Base-by-base conservation (phyloP, 1,140 invertebrate genomes). In the Amphibalanus amphitrite region DNA sequence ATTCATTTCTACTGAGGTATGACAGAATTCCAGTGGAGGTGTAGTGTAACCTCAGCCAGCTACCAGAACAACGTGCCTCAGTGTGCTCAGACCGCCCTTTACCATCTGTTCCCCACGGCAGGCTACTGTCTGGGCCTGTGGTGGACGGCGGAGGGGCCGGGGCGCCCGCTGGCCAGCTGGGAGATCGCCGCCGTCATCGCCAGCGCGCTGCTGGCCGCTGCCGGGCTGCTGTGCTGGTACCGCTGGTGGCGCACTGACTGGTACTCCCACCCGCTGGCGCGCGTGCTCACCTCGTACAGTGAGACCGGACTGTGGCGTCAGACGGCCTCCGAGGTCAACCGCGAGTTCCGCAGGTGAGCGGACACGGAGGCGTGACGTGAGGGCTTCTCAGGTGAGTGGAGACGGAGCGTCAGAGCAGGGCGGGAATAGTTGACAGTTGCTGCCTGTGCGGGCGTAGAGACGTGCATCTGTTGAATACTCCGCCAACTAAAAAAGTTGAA, bases 301-400 rank as follows among this genome's bases (percentile, higher is more conserved):
- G 84, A 85, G 72, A 79, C 81, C 29, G 84, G 84, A 40, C 81
- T 80, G 23, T 92, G 90, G 87, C 80, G 83, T 69, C 77, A 83
- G 38, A 84, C 92, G 1, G 88, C 90, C 68, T 82, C 83, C 29
- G 84, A 87, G 74, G 88, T 95, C 69, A 89, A 92, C 79, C 83
- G 80, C 69, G 91, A 94, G 80, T 93, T 87, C 79, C 82, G 88
- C 80, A 85, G 86, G 85, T 88, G 81, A 77, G 33, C 33, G 33
- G 33, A 15, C 33, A 38, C 33, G 33, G 33, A n/a, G n/a, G n/a
- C n/a, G n/a, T n/a, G n/a, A n/a, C n/a, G n/a, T n/a, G n/a, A n/a
- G n/a, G n/a, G n/a, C n/a, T n/a, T n/a, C n/a, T n/a, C n/a, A n/a
- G n/a, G n/a, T n/a, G n/a, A n/a, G n/a, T n/a, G n/a, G n/a, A n/a